phyloP scores from a whole-genome alignment of 2,888 invertebrate species.

The Fabriciana adippe region DNA sequence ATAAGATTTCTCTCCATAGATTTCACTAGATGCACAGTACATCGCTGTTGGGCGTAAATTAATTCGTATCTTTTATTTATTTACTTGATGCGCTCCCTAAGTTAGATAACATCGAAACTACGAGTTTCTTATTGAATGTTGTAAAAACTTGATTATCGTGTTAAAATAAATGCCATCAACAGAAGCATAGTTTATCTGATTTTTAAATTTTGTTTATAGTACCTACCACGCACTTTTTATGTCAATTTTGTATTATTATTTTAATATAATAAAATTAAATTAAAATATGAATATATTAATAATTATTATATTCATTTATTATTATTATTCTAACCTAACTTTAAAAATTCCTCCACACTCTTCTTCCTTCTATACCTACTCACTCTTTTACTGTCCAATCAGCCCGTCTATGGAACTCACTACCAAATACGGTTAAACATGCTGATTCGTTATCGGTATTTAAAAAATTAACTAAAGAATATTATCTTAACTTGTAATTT shows the following conservation, averaged over 20 bases:
- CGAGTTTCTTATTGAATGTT: conserved; percentile 33
- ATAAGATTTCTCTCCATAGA: conserved; percentile 32
- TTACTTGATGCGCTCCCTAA: conserved; percentile 20
- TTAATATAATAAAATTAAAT: no score
- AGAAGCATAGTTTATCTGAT: conserved; percentile 18
- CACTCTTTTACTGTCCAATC: no score
- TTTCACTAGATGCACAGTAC: conserved; percentile 34
- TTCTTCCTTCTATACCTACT: no score
- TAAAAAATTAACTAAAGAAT: no score
- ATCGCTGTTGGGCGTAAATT: conserved; percentile 36
- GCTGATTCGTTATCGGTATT: no score
- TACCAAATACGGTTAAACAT: no score
- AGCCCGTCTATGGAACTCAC: no score
- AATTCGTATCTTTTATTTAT: conserved; percentile 41
- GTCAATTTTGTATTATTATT: neutral
- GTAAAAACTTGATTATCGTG: conserved; percentile 28
- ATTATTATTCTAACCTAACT: no score
- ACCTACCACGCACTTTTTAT: neutral
- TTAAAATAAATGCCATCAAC: conserved; percentile 22
- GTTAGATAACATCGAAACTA: conserved; percentile 30
- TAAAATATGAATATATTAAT: no score
- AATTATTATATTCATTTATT: no score
- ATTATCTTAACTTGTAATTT: no score
- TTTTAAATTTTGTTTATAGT: conserved; percentile 4
- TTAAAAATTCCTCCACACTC: no score